Conservation (phyloP, 2,888 invertebrate genomes). For the Crioceris asparagi region DNA sequence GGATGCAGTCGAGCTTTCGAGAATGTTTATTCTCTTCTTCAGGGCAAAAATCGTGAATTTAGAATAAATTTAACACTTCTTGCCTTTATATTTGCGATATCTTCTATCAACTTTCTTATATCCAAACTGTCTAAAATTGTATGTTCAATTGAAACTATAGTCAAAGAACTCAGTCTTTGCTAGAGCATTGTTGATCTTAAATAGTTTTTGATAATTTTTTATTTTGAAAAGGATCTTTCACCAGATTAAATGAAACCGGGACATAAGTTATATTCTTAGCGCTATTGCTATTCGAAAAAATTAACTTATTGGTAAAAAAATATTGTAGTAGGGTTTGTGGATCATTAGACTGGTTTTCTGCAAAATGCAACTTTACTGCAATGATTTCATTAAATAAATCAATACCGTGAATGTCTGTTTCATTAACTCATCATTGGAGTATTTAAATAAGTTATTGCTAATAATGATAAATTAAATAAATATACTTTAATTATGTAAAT, state of each 20-base stretch:
- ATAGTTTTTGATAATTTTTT: too few relatives aligned
- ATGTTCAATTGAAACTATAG: neutral
- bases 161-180: neutral
- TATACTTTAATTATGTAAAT: too few relatives aligned
- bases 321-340: conserved; percentile 2
- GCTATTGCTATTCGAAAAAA: conserved; percentile 2
- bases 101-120: conserved; percentile 3
- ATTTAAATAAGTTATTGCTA: too few relatives aligned
- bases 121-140: conserved; percentile 3
- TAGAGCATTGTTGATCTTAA: conserved; percentile 4
- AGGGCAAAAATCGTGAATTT: too few relatives aligned
- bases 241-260: conserved; percentile 4
- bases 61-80: conserved; percentile 4
- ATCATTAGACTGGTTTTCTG: conserved; percentile 3
- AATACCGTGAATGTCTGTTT: conserved; percentile 4
- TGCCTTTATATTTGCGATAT: conserved; percentile 3
- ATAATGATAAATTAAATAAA: too few relatives aligned
- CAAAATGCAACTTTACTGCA: conserved; percentile 3
- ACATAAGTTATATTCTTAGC: neutral
- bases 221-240: conserved; percentile 5
- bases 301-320: conserved; percentile 3
- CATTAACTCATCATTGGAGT: conserved; percentile 3
- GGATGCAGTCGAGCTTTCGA: too few relatives aligned
- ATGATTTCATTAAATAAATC: conserved; percentile 2
- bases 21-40: too few relatives aligned